Conservation (phyloP, 2,797 vertebrate species). For the Acipenser oxyrinchus region DNA sequence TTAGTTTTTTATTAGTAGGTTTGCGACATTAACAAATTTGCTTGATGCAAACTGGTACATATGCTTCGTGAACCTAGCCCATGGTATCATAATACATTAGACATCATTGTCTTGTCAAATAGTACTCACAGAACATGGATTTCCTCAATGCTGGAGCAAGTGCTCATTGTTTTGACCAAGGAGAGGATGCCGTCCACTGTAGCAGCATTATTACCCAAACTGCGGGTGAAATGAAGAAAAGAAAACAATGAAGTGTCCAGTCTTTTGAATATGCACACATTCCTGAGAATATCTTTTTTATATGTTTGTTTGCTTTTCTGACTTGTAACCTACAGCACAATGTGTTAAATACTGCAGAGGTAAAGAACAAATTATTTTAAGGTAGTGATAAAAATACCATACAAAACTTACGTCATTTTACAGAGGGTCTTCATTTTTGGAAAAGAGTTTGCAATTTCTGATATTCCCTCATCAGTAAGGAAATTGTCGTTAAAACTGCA, state of each 20-base stretch:
- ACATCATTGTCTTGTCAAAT: background rate
- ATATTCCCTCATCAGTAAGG: conserved; percentile 55
- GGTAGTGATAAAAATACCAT: background rate
- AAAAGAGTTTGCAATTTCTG: conserved; percentile 44
- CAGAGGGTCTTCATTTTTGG: conserved; percentile 48
- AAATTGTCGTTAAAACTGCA: conserved; percentile 73
- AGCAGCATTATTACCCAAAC: conserved; percentile 64
- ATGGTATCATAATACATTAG: too few relatives aligned
- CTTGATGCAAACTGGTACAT: too few relatives aligned
- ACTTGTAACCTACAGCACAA: too few relatives aligned
- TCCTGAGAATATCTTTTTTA: background rate
- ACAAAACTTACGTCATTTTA: conserved; percentile 63
- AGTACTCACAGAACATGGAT: conserved; percentile 60
- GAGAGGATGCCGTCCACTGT: conserved; percentile 44
- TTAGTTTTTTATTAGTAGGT: background rate
- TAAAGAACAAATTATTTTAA: background rate
- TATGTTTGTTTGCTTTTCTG: background rate
- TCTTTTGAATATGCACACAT: too few relatives aligned
- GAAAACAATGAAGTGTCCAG: background rate
- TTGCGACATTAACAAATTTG: background rate
- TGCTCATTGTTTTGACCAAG: conserved; percentile 51
- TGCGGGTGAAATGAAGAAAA: conserved; percentile 36
- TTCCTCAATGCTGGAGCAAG: conserved; percentile 40
- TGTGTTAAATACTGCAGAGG: background rate
- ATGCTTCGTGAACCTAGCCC: too few relatives aligned